Base-by-base conservation (phyloP, 2,888 invertebrate genomes). In the Ormyrus thymus region DNA sequence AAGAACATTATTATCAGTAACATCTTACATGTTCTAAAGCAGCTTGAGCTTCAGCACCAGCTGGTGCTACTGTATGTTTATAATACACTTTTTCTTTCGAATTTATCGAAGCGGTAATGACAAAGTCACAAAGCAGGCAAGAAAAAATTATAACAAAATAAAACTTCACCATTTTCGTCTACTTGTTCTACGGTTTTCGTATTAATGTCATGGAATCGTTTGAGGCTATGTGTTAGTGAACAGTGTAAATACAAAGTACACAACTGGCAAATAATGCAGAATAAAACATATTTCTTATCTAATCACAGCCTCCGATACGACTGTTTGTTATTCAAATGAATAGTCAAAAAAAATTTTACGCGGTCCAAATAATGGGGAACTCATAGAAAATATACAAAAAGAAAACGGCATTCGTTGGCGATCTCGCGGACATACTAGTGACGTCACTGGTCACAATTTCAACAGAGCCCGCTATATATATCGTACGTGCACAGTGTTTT, bases 401-500 rank as follows among this genome's bases (percentile, higher is more conserved):
- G 46, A 51, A 70, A 76, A 64, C 43, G 45, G 15, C n/a, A 55
- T 70, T 70, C 56, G 50, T 61, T 46, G 68, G 15, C 51, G 58
- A 59, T 66, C 51, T 65, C 15, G 59, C 71, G 53, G 51, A 71
- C 65, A 71, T 70, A 66, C n/a, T 68, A 66, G 15, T 78, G 72
- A 78, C 77, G 77, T 78, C 77, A 72, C 66, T 72, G 72, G 66
- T 78, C 77, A n/a, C 73, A 48, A 51, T 29, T 29, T 29, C 29
- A 29, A 29, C 29, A 29, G 29, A 29, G 29, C 29, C 29, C 29
- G 4, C 29, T 29, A 29, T 29, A 29, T 29, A 29, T 29, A 29
- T 29, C 29, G 29, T 29, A 4, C 29, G 29, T 29, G 29, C 29
- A 29, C 29, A 29, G 29, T 29, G 29, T 29, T 29, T 29, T 29